These are phyloP conservation scores for Drosophila sulfurigaster DNA, from an alignment of 1,140 invertebrate genomes.

Conservation along the genomic window DNA sequence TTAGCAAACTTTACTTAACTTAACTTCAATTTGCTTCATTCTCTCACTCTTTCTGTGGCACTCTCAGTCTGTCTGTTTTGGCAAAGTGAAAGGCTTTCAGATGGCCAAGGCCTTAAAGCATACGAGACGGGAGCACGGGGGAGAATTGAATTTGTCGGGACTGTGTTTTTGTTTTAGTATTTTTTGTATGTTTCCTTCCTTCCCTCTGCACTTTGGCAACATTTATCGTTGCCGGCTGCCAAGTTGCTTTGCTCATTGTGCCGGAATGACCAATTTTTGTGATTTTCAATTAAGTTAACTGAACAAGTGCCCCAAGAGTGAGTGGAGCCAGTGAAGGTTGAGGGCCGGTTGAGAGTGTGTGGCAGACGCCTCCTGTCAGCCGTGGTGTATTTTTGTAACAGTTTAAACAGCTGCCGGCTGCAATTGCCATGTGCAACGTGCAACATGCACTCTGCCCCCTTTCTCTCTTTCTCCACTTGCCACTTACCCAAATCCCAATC, in stretches of 20 bases:
- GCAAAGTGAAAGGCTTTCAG: slow-evolving; percentile 55
- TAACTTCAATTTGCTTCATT: slow-evolving; percentile 40
- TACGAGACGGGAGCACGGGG: background rate
- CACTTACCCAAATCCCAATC: slow-evolving; percentile 33
- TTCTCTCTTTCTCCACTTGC: background rate
- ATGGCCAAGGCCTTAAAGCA: slow-evolving; percentile 44
- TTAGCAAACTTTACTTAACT: slow-evolving; percentile 53
- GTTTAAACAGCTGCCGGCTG: slow-evolving; percentile 69
- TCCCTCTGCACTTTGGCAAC: slow-evolving; percentile 52
- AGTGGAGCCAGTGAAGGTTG: background rate
- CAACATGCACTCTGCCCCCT: background rate
- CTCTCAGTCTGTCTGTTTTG: background rate
- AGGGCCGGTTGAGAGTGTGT: background rate
- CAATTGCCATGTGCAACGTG: slow-evolving; percentile 37
- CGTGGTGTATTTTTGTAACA: slow-evolving; percentile 63
- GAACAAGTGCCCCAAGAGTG: slow-evolving; percentile 11
- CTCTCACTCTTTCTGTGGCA: background rate
- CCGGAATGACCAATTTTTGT: slow-evolving; percentile 82
- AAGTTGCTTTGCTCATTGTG: slow-evolving; percentile 75
- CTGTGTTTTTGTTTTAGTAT: slow-evolving; percentile 22
- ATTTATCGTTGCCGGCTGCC: slow-evolving; percentile 65
- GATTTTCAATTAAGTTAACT: slow-evolving; percentile 83
- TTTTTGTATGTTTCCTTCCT: slow-evolving; percentile 41
- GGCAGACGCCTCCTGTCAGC: slow-evolving; percentile 23
- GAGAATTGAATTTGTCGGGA: slow-evolving; percentile 59